Base-by-base conservation (phyloP, 37 sponge, comb jelly and placozoan species). In the Beroe forskalii region DNA sequence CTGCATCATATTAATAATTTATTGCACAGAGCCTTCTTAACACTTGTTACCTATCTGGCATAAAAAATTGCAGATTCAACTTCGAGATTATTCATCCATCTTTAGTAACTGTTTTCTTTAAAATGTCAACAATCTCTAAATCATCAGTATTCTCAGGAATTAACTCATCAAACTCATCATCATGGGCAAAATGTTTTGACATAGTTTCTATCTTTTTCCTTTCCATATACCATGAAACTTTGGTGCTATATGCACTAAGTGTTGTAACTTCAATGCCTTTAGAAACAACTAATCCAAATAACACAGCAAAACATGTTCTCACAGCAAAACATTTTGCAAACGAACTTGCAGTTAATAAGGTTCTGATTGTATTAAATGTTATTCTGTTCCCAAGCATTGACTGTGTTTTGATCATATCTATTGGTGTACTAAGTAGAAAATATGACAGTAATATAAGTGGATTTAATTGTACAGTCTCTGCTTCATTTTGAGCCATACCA, bases 91-190 rank as follows among this genome's bases (percentile, higher is more conserved):
- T 28, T 64, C 66, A 64, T 22, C 66, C 66, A 27, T 64, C 66
- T 64, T 27, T 64, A 64, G 31, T n/a, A 23, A 28, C 4, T 8
- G 66, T 23, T 23, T 64, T 22, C 31, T 22, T 27, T 64, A 64
- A 22, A 22, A 64, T 27, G 17, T 22, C 31, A 8, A 28, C 25
- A n/a, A 6, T 23, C 30, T 64, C 25, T 6, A 80, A 1, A 41
- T 80, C 48, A 4, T 80, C 86, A 33, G 40, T 38, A 27, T 80
- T 27, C 30, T 41, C 43, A 38, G 86, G 48, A 4, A 80, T 44
- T 1, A 80, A 41, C 2, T 23, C 86, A 43, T 80, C 86, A 80
- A 80, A 80, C 31, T 80, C 86, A 43, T 43, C 55, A 43, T 80
- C 86, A 22, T 80, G 14, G 28, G 55, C 55, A 80, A 44, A 44